Evolutionary conservation across 2,113 vertebrate genomes (phyloP), one percentile per base, ranked within the genome.

Genomic region (Rynchops niger): DNA sequence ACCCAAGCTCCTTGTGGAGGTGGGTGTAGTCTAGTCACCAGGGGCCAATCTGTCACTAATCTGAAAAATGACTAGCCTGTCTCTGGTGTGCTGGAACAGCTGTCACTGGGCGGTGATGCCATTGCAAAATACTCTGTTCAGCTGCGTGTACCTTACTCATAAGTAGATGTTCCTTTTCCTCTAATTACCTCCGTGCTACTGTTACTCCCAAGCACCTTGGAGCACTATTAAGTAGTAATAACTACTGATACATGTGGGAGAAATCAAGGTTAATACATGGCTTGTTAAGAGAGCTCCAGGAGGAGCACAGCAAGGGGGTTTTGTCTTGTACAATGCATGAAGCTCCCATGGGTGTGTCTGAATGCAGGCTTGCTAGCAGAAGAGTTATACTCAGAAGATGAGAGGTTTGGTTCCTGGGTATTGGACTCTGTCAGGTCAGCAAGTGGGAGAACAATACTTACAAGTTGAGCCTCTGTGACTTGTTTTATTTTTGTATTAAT

Each of bases 131-230:
- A 65, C 18, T 40, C 58, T 80, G 16, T 23, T 88, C 47, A 74
- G 61, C 47, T 76, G 21, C 1, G 1, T 74, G 8, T 25, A 71
- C 83, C 83, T 74, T 78, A 50, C 58, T 90, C 62, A 62, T 38
- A 77, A 58, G 59, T 36, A 32, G 83, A 70, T 89, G 90, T 80
- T 97, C 49, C 27, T 96, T 95, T 72, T 90, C 36, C 38, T 93
- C 63, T 94, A 93, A 86, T 95, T 96, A 88, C 32, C 36, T 83
- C 7, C 6, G 50, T 62, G 62, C 74, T 83, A 1, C 55, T 92
- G 63, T 65, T 90, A 45, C 36, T 94, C 71, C 82, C 58, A 45
- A 77, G 65, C 59, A 92, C 12, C 40, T 81, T 66, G 66, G 76
- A 88, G 59, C 50, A 38, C 66, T 80, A 56, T 88, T 93, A 77